Conservation (phyloP, 1,140 invertebrate genomes). For the Macrobrachium rosenbergii region DNA sequence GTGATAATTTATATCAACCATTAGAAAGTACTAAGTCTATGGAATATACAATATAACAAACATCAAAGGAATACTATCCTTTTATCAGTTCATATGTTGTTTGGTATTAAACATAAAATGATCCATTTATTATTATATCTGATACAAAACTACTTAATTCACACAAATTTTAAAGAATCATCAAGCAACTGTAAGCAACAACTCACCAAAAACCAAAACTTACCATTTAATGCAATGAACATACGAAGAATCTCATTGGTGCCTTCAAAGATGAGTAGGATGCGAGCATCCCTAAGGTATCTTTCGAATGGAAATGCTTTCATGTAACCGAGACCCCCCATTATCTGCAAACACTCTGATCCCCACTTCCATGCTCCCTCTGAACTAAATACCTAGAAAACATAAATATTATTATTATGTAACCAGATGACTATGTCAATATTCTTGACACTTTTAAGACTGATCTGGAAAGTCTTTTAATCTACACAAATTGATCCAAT, state of each 20-base stretch:
- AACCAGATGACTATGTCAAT: no score
- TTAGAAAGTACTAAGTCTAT: no score
- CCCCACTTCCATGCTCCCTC: conserved; percentile 93
- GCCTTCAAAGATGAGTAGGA: conserved; percentile 99
- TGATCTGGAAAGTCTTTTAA: no score
- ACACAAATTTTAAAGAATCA: not conserved
- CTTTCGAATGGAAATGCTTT: conserved; percentile 90
- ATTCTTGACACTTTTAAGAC: no score
- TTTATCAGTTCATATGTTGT: no score
- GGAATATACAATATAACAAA: no score
- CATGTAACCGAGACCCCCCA: conserved; percentile 76
- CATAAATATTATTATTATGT: not conserved
- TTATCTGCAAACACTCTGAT: conserved; percentile 94
- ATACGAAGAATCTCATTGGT: conserved; percentile 97
- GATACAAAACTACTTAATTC: no score
- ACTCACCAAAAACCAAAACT: not conserved
- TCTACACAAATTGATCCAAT: no score
- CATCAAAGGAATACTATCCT: no score
- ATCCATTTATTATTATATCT: no score
- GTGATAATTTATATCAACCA: no score
- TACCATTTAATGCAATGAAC: conserved; percentile 94
- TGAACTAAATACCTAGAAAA: conserved; percentile 82
- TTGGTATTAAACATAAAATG: no score
- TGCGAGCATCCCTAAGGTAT: conserved; percentile 92
- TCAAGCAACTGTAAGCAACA: not conserved